Conservation (phyloP, 2,888 invertebrate genomes). For the Morpho helenor region DNA sequence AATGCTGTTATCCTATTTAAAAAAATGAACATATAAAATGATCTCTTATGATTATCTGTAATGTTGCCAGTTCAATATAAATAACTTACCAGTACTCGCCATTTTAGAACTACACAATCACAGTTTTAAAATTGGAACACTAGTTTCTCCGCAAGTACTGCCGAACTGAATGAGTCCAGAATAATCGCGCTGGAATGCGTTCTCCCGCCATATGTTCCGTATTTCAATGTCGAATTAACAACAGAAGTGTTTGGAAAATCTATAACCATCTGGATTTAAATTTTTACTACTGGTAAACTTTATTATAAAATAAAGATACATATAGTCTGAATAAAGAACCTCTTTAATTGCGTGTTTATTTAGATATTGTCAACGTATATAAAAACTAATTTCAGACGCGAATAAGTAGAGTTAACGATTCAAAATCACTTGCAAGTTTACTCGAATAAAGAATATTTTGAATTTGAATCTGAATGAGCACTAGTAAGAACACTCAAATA, state of each 20-base stretch:
- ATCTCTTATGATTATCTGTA: not conserved
- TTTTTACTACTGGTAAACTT: not conserved
- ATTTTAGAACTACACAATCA: slow-evolving; percentile 24
- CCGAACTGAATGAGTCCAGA: slow-evolving; percentile 52
- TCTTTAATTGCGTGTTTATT: too few relatives aligned
- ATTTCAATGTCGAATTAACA: slow-evolving; percentile 41
- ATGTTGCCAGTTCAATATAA: not conserved
- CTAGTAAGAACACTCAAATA: too few relatives aligned
- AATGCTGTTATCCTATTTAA: not conserved
- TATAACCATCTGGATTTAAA: slow-evolving; percentile 7
- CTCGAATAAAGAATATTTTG: too few relatives aligned
- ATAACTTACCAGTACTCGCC: slow-evolving; percentile 28
- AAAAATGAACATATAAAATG: not conserved
- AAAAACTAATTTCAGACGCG: too few relatives aligned
- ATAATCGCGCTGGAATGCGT: slow-evolving; percentile 49
- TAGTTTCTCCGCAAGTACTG: slow-evolving; percentile 41
- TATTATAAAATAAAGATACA: too few relatives aligned
- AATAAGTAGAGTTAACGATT: too few relatives aligned
- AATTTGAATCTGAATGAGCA: too few relatives aligned
- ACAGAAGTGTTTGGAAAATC: slow-evolving; percentile 26
- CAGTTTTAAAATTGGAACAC: slow-evolving; percentile 24
- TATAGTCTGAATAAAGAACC: too few relatives aligned
- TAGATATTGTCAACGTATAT: too few relatives aligned
- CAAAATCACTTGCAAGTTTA: too few relatives aligned
- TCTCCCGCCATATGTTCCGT: slow-evolving; percentile 64